Evolutionary conservation across 2,888 invertebrate species (phyloP), one percentile per base, ranked within the genome.

Genomic region (Microchrysa polita): DNA sequence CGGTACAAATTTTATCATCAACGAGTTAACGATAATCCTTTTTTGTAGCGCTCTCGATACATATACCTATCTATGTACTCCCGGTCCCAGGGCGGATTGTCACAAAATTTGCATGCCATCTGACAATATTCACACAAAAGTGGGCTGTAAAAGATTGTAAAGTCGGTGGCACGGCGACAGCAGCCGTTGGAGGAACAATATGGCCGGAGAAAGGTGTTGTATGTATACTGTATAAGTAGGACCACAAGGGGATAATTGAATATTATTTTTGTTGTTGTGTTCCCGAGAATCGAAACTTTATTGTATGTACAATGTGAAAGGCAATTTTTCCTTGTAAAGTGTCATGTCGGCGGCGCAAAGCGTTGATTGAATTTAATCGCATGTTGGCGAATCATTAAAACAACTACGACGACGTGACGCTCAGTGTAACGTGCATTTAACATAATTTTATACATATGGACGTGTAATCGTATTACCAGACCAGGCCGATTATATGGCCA

Each of bases 281-380:
- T n/a, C 48, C 48, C 12, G 48, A n/a, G n/a, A 7, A 34, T 34
- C 27, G 27, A 7, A 34, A 7, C 4, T 34, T 48, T 48, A n/a
- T n/a, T n/a, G n/a, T n/a, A n/a, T n/a, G n/a, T 48, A 48, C 16
- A 10, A n/a, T 48, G n/a, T n/a, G n/a, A n/a, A n/a, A n/a, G 48
- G 48, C 48, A 12, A 48, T 48, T 48, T 48, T 48, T 48, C 48
- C 48, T 48, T 48, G 48, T 48, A 48, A 48, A 48, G 48, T 10
- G 48, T 48, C 48, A 12, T 48, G 48, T 48, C 48, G 16, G 5
- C 12, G 48, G 10, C 2, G 5, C 48, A n/a, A n/a, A n/a, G 48
- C 48, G 65, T 48, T 65, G 53, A 67, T 67, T 67, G 67, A 67
- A 67, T 67, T 67, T 52, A 67, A 67, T 67, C 27, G 67, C 67